Percentiles rank a stretch among this genome's conserved stretches.
phyloP scores from a whole-genome alignment of 53 echinoderm and acorn worm species.

The Pentamera pediparva region DNA sequence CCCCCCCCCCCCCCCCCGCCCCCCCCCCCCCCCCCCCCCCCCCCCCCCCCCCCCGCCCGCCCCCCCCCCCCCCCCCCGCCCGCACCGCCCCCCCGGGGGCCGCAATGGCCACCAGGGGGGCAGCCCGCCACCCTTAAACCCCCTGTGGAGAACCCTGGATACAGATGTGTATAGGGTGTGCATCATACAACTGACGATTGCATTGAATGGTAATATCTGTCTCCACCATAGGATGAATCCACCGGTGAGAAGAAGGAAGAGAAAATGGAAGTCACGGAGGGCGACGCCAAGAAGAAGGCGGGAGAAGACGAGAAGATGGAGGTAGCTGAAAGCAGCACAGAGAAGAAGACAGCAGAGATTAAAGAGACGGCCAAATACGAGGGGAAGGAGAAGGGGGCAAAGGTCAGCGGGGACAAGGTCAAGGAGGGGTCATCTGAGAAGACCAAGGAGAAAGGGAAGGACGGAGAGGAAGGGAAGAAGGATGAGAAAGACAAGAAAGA shows the following conservation, averaged over 20 bases:
- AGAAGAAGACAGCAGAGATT: slow-evolving; percentile 21
- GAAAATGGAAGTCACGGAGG: slow-evolving; percentile 23
- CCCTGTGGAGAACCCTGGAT: too few species aligned
- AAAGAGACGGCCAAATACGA: slow-evolving; percentile 16
- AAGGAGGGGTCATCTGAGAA: slow-evolving; percentile 21
- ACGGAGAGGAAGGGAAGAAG: slow-evolving; percentile 23
- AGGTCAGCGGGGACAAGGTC: neutral
- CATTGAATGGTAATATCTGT: too few species aligned
- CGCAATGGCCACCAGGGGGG: too few species aligned
- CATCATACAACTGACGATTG: too few species aligned
- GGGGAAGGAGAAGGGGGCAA: slow-evolving; percentile 1
- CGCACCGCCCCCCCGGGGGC: too few species aligned
- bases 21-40: neutral
- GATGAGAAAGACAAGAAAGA: slow-evolving; percentile 21
- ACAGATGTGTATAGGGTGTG: too few species aligned
- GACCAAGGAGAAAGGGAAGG: slow-evolving; percentile 29
- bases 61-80: too few species aligned
- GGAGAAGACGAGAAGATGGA: neutral
- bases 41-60: too few species aligned
- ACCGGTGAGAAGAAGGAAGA: slow-evolving; percentile 5
- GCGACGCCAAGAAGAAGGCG: neutral
- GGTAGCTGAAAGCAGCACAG: slow-evolving; percentile 17
- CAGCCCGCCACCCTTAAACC: too few species aligned
- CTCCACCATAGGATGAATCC: slow-evolving; percentile 7
- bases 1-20: too few species aligned